Base-by-base conservation (phyloP, 2,888 invertebrate genomes). In the Sesia bembeciformis region DNA sequence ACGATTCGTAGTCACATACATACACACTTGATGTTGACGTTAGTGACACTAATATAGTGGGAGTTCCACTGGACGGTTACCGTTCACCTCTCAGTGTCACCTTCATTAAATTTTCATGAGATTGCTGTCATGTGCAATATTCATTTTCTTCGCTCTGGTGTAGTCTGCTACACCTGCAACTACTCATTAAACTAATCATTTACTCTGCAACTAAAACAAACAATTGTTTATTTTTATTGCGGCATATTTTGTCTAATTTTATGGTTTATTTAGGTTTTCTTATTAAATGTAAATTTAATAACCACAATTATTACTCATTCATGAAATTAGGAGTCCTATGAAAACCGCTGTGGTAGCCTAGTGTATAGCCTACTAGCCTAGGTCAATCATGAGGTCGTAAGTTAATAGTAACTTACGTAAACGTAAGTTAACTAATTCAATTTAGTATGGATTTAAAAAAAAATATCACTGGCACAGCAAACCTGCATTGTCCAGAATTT, bases 1-100 rank as follows among this genome's bases (percentile, higher is more conserved):
- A 85, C 84, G 84, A 76, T 71, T 72, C 66, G 65, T 72, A 67
- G 69, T 63, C 67, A 66, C 65, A 70, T 65, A 67, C 62, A 63
- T 65, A 69, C 61, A 65, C 59, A n/a, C 40, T 52, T 52, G 59
- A 61, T 62, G 58, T 68, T 68, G 63, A 63, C 59, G 65, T 59
- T 68, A 65, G 56, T 60, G 63, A 59, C 59, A 60, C 56, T 58
- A 59, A 62, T 67, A 70, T 68, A 63, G 60, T 70, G 64, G 65
- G 64, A 73, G 74, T 74, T 76, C 69, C 72, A 68, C 65, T 70
- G 63, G 64, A 59, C 58, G 58, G 63, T 63, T 70, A 73, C 67
- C 65, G 66, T 67, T 66, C 60, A 62, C 66, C 66, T 68, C 71
- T 65, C 74, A 68, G 70, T 68, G 68, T 69, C 71, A 68, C 61